Percentiles rank a stretch among this genome's conserved stretches.
Conservation (phyloP, 2,113 vertebrate species). For the Antechinus stuartii region DNA sequence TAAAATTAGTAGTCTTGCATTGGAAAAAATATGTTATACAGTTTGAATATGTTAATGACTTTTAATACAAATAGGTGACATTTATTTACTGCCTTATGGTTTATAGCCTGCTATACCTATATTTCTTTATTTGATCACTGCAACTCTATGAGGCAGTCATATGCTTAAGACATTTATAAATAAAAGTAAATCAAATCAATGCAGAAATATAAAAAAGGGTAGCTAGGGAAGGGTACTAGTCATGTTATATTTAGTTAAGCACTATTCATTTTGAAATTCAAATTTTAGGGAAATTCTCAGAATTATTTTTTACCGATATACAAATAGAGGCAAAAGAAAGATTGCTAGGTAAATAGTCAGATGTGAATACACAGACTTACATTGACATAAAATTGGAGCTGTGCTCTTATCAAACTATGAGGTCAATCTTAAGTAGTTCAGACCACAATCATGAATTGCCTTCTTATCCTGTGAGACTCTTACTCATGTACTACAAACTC, state of each 20-base stretch:
- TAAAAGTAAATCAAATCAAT: neutral
- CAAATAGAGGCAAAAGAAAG: neutral
- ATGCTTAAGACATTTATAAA: neutral
- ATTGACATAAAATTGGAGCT: neutral
- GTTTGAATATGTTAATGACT: neutral
- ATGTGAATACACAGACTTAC: neutral
- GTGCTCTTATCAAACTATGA: neutral
- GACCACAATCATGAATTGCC: neutral
- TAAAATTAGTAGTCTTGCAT: neutral
- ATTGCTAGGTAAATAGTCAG: neutral
- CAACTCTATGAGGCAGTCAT: neutral
- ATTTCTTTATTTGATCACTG: neutral
- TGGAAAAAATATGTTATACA: neutral
- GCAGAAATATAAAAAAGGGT: neutral
- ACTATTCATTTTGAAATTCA: neutral
- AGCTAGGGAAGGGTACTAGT: neutral
- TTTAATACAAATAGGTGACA: neutral
- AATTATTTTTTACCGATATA: neutral
- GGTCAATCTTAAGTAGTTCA: neutral
- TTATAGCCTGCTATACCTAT: neutral
- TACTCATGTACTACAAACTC: neutral
- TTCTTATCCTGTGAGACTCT: neutral
- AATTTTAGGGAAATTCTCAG: neutral
- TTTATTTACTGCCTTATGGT: neutral
- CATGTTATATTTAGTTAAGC: neutral